phyloP scores from a whole-genome alignment of 2,113 vertebrate genomes.

The Campylorhamphus procurvoides region DNA sequence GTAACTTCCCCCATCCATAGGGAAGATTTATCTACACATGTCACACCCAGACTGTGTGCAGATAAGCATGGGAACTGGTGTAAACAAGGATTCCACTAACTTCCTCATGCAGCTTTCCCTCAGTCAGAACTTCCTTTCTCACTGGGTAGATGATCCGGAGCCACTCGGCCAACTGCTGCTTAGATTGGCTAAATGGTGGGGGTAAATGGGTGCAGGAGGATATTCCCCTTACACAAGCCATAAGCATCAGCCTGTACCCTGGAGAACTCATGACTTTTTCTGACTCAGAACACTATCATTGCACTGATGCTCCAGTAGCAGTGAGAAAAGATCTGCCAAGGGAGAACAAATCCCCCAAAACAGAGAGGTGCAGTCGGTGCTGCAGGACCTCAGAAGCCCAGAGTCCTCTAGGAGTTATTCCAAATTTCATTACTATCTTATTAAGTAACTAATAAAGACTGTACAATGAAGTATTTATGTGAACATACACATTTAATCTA shows the following conservation, averaged over 20 bases:
- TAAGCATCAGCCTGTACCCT: background rate
- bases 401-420: background rate
- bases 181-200: background rate
- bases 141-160: background rate
- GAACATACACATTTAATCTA: background rate
- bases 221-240: background rate
- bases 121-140: background rate
- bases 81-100: background rate
- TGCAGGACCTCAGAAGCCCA: background rate
- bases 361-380: background rate
- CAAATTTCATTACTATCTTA: background rate
- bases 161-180: background rate
- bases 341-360: background rate
- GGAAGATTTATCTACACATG: background rate
- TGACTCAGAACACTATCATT: background rate
- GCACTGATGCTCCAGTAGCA: background rate
- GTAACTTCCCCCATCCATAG: background rate
- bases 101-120: background rate
- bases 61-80: rapidly evolving
- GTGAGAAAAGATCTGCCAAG: background rate
- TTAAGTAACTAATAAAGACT: background rate
- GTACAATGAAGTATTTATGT: background rate
- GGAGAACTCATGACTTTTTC: background rate
- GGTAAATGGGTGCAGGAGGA: background rate
- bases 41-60: background rate